Evolutionary conservation across 2,113 vertebrate species (phyloP), one percentile per base, ranked within the genome.

Genomic region (Semnopithecus entellus): DNA sequence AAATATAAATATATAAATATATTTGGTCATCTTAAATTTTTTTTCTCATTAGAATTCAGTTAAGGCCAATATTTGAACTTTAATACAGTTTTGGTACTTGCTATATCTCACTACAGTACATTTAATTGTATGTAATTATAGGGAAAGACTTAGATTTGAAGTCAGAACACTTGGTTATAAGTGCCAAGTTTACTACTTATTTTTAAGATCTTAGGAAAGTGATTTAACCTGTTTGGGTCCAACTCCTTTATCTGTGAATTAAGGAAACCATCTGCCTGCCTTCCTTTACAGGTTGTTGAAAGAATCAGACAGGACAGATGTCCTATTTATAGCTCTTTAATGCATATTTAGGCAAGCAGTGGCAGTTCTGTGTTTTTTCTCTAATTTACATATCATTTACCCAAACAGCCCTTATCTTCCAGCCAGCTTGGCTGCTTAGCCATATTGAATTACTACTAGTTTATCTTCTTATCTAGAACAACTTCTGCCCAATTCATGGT

Each of bases 381-480:
- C 91, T 95, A 61, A 86, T 90, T 98, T 98, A 32, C 85, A 84
- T 97, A 81, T 95, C 92, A 45, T 94, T 90, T 91, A 97, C 88
- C 93, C 73, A 80, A 87, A 91, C 72, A 95, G 12, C 91, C 83
- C 72, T 97, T 85, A 87, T 92, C 97, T 98, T 88, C 91, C 88
- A 95, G 94, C 95, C 88, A 94, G 66, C 96, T 96, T 79, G 91
- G 50, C 93, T 97, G 35, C 45, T 59, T 2, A 38, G 91, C 97
- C 97, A 96, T 97, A 82, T 96, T 94, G 96, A 96, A 97, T 95
- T 92, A 78, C 92, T 98, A 90, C 94, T 98, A 93, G 91, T 96
- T 96, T 98, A 88, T 6, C 1, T 89, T 55, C 68, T 96, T 64
- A 76, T 97, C 97, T 97, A 97, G 97, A 98, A 97, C 95, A 98